Percentiles rank a stretch among this genome's conserved stretches.
phyloP scores from a whole-genome alignment of 2,797 vertebrate genomes.

The Iguana delicatissima region DNA sequence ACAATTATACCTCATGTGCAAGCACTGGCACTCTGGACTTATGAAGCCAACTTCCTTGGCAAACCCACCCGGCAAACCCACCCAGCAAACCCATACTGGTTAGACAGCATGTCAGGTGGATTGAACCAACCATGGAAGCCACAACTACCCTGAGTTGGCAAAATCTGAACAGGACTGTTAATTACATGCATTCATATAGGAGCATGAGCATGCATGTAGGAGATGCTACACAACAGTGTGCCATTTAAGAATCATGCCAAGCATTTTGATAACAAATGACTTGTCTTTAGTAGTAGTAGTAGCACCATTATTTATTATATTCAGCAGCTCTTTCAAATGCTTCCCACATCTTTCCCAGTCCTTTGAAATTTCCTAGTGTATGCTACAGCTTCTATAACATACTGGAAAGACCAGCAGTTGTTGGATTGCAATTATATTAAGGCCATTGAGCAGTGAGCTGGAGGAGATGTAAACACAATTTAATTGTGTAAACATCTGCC shows the following conservation, averaged over 20 bases:
- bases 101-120: no score
- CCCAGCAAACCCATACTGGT: no score
- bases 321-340: not conserved
- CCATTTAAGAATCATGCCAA: not conserved
- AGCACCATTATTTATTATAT: not conserved
- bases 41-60: no score
- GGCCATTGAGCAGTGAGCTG: not conserved
- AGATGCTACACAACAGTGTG: not conserved
- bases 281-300: not conserved
- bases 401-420: not conserved
- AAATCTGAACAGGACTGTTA: no score
- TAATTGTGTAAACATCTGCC: slow-evolving; percentile 16
- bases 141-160: no score
- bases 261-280: not conserved
- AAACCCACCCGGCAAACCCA: no score
- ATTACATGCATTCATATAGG: no score
- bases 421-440: not conserved
- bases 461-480: not conserved
- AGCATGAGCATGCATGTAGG: slow-evolving; percentile 20
- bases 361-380: not conserved
- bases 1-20: no score
- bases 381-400: not conserved
- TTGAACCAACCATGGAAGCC: no score
- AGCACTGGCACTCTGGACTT: no score
- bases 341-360: not conserved